A percentile compares a stretch with the other conserved stretches of the same genome.
phyloP scores from a whole-genome alignment of 2,888 invertebrate genomes.

The Agrotis puta region DNA sequence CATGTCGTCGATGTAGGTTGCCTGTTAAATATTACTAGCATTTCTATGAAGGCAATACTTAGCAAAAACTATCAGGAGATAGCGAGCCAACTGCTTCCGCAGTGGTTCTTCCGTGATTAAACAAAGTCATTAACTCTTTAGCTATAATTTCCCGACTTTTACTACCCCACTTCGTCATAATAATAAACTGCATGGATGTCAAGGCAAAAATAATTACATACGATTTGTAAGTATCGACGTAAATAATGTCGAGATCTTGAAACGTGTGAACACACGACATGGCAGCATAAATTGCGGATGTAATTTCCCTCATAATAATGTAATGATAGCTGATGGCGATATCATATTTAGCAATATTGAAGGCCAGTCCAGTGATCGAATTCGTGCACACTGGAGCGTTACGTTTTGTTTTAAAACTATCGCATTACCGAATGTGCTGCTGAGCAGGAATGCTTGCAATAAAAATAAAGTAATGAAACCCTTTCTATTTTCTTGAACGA shows the following conservation, averaged over 20 bases:
- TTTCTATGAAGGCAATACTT: slow-evolving; percentile 3
- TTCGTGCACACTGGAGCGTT: slow-evolving; percentile 58
- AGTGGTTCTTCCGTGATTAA: slow-evolving; percentile 14
- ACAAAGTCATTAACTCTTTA: slow-evolving; percentile 10
- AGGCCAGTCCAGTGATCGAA: slow-evolving; percentile 66
- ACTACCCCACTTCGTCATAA: neutral
- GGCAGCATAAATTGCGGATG: slow-evolving; percentile 58
- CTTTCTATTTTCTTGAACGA: slow-evolving; percentile 24
- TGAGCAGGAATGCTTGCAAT: neutral
- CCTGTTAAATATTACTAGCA: neutral
- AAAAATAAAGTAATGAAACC: neutral
- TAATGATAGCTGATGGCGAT: slow-evolving; percentile 52
- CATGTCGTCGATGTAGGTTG: neutral
- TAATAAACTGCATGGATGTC: slow-evolving; percentile 33
- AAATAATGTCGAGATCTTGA: slow-evolving; percentile 40
- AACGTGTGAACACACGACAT: slow-evolving; percentile 44
- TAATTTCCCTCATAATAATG: slow-evolving; percentile 58
- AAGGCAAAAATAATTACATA: slow-evolving; percentile 27
- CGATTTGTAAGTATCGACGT: slow-evolving; percentile 37
- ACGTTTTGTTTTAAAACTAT: slow-evolving; percentile 51
- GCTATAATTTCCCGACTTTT: slow-evolving; percentile 6
- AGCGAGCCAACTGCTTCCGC: slow-evolving; percentile 20
- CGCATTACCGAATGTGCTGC: slow-evolving; percentile 40
- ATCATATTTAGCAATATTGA: slow-evolving; percentile 64
- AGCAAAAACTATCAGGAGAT: slow-evolving; percentile 18